Evolutionary conservation across 2,888 invertebrate species (phyloP).

Genomic region (Neuroscelio doddi): DNA sequence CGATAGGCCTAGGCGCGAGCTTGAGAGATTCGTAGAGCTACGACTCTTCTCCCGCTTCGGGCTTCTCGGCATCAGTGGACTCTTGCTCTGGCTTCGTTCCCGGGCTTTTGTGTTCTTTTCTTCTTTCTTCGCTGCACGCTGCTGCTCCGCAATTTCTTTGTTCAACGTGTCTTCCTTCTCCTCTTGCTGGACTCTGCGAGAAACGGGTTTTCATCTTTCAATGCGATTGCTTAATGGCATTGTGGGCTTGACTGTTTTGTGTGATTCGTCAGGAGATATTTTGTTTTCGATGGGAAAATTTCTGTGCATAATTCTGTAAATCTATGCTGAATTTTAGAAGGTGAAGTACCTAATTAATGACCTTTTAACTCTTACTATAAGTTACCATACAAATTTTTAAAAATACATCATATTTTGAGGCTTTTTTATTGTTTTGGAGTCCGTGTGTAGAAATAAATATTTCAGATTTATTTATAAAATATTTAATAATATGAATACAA

Average conservation of each 20-base stretch:
- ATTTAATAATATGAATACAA: no score
- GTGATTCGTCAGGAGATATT: neutral
- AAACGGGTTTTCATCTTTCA: slow-evolving; percentile 16
- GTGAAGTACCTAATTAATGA: no score
- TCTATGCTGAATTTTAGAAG: no score
- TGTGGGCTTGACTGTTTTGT: neutral
- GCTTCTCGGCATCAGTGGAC: slow-evolving; percentile 65
- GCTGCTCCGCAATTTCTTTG: slow-evolving; percentile 54
- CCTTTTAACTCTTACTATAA: no score
- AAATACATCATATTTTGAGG: no score
- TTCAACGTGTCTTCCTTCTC: slow-evolving; percentile 61
- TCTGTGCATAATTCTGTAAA: neutral
- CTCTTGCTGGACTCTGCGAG: slow-evolving; percentile 67
- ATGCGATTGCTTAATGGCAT: neutral
- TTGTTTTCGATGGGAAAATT: neutral
- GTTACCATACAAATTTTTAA: no score
- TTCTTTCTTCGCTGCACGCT: slow-evolving; percentile 53
- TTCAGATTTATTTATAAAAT: no score
- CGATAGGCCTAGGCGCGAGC: slow-evolving; percentile 63
- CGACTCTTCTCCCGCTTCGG: slow-evolving; percentile 65
- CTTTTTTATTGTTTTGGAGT: no score
- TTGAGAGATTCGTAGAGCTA: slow-evolving; percentile 66
- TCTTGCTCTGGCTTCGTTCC: slow-evolving; percentile 66
- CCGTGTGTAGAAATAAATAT: no score
- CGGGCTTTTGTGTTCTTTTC: slow-evolving; percentile 56